phyloP scores from a whole-genome alignment of 2,797 vertebrate genomes.

The Pogonophryne albipinna region DNA sequence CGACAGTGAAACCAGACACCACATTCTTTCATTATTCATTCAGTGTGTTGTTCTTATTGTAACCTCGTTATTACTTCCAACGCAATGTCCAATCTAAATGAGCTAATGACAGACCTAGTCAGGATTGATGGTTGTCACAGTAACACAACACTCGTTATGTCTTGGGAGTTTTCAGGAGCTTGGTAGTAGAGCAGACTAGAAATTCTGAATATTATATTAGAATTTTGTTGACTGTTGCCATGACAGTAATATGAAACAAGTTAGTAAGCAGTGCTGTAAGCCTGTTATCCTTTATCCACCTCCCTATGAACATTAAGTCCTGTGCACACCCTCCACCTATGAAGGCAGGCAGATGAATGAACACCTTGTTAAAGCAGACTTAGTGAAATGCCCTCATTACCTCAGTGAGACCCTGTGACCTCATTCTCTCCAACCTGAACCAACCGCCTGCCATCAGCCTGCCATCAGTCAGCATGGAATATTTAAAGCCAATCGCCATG shows the following conservation, averaged over 20 bases:
- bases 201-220: too few relatives aligned
- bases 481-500: conserved; percentile 63
- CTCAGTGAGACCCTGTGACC: conserved; percentile 38
- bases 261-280: neutral
- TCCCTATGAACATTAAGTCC: neutral
- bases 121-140: neutral
- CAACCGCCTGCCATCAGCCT: conserved; percentile 51
- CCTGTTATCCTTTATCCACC: neutral
- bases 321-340: neutral
- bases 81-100: too few relatives aligned
- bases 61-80: too few relatives aligned
- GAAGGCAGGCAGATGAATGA: conserved; percentile 3
- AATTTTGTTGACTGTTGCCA: neutral
- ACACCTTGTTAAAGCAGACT: conserved; percentile 55
- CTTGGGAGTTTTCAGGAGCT: neutral
- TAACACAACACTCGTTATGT: neutral
- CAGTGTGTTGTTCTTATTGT: neutral
- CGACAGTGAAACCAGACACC: too few relatives aligned
- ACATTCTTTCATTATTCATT: too few relatives aligned
- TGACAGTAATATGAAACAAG: neutral
- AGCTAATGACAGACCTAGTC: neutral
- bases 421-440: conserved; percentile 34
- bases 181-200: too few relatives aligned
- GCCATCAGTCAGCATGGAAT: conserved; percentile 73
- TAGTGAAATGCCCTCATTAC: conserved; percentile 46